A percentile compares a stretch with the other conserved stretches of the same genome.
Conservation (phyloP, 2,113 vertebrate genomes). For the Pedetes capensis region DNA sequence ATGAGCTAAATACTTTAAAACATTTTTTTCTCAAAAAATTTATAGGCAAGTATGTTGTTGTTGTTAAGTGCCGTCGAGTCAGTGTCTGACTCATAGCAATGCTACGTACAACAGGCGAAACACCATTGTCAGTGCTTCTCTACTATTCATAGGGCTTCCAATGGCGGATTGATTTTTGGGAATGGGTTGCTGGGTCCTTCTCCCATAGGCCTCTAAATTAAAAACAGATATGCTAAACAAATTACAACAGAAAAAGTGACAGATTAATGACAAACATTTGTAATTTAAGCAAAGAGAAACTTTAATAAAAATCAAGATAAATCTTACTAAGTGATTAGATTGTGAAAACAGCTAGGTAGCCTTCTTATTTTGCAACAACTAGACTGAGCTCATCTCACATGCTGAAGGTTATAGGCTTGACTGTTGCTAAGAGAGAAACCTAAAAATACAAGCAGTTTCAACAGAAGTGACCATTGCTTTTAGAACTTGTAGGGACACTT, state of each 20-base stretch:
- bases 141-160: no score
- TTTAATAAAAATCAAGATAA: slow-evolving; percentile 50
- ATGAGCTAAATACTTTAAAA: not conserved
- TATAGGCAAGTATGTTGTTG: not conserved
- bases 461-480: slow-evolving; percentile 77
- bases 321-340: slow-evolving; percentile 60
- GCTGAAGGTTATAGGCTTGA: slow-evolving; percentile 75
- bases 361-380: slow-evolving; percentile 77
- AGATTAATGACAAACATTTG: slow-evolving; percentile 16
- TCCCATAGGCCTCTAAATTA: not conserved
- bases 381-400: slow-evolving; percentile 75
- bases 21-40: not conserved
- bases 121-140: no score
- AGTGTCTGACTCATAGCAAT: no score
- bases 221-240: slow-evolving; percentile 5
- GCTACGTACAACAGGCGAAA: no score
- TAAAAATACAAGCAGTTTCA: slow-evolving; percentile 84
- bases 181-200: no score
- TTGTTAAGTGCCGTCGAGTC: no score
- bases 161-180: no score
- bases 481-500: slow-evolving; percentile 76
- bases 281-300: slow-evolving; percentile 9
- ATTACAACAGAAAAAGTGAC: not conserved
- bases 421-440: slow-evolving; percentile 82
- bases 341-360: slow-evolving; percentile 80